These are phyloP conservation scores for Drosophila conformis DNA, from an alignment of 2,888 invertebrate genomes.

Conservation along the genomic window DNA sequence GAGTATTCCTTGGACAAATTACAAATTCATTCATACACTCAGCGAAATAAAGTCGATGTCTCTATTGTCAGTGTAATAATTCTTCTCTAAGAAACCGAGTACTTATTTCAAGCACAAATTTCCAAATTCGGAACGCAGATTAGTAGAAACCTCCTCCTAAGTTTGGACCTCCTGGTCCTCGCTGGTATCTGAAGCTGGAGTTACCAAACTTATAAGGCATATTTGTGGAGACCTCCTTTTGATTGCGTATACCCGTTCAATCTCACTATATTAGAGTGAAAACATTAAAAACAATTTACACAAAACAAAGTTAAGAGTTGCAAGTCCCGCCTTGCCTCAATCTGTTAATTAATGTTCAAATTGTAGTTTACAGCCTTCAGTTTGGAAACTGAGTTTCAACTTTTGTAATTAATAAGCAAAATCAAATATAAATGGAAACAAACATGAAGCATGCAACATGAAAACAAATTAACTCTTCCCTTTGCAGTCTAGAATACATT, in stretches of 20 bases:
- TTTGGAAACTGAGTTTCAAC: background rate
- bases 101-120: background rate
- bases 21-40: background rate
- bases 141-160: background rate
- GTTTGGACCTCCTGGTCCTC: too few relatives aligned
- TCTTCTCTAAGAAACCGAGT: background rate
- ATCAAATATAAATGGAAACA: background rate
- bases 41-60: background rate
- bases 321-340: too few relatives aligned
- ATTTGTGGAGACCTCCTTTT: too few relatives aligned
- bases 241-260: too few relatives aligned
- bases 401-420: background rate
- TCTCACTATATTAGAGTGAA: too few relatives aligned
- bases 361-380: accelerated
- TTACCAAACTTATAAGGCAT: too few relatives aligned
- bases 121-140: background rate
- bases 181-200: too few relatives aligned
- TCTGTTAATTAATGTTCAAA: too few relatives aligned
- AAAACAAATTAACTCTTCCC: background rate
- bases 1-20: background rate
- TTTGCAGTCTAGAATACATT: background rate
- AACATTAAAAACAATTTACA: too few relatives aligned
- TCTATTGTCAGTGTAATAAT: too few relatives aligned
- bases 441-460: background rate
- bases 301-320: too few relatives aligned